Evolutionary conservation across 2,888 invertebrate species (phyloP), one percentile per base, ranked within the genome.

Genomic region (Blastobasis lacticolella): DNA sequence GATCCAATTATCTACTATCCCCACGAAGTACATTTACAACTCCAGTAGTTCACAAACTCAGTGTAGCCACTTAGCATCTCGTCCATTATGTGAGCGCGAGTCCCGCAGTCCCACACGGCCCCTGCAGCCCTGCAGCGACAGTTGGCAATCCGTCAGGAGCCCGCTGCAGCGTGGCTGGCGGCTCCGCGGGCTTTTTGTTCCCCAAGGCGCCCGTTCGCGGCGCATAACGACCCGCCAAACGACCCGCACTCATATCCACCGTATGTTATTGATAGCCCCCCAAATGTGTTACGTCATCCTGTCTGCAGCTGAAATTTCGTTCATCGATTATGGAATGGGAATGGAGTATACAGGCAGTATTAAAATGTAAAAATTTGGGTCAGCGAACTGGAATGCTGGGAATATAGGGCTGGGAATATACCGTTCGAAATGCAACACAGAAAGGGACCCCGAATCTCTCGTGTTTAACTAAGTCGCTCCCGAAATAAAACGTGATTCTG

Each of bases 251-350:
- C 66, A 67, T 66, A 64, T 61, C 64, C 56, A 64, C 56, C 52
- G 63, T 64, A 49, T 49, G 57, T 60, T 61, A 61, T 61, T 59
- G 58, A 76, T 75, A 70, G 71, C 61, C 60, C 55, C 61, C 69
- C 69, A 67, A 71, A 69, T 64, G 68, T 68, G 65, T 66, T 69
- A 57, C 63, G 64, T 72, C 75, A 73, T 73, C 71, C 70, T 66
- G 64, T 71, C 71, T 73, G 71, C 70, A 68, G 57, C 59, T 67
- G 68, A 67, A 68, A 66, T 66, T 10, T 68, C 66, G 63, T 44
- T 10, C 58, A 58, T 58, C 64, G 46, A n/a, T 5, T 38, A 38
- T 46, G 38, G 6, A 5, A 38, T 46, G 38, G 6, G 10, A 6
- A 44, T 44, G 10, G 7, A 40, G 41, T 40, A 8, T 40, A 6